Evolutionary conservation across 2,797 vertebrate species (phyloP), one percentile per base, ranked within the genome.

Genomic region (Sciaenops ocellatus): DNA sequence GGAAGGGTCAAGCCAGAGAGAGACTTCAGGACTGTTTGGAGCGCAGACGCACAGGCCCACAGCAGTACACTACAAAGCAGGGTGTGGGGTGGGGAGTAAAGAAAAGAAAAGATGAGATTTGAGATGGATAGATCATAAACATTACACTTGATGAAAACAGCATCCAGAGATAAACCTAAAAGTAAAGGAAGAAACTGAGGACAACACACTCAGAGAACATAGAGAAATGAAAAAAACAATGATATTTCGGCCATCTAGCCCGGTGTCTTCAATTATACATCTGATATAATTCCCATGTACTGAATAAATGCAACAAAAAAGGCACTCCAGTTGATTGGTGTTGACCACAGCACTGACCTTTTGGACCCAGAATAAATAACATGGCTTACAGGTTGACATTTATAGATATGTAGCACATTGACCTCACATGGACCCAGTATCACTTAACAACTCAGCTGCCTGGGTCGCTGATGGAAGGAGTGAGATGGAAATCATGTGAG

Each of bases 21-120:
- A 78, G 73, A 93, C 95, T 94, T 99, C 96, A 98, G 93, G 95
- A 90, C 89, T 89, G 95, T 95, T 96, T 97, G 95, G 95, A 91
- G 64, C 95, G 97, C 88, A 97, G 92, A 90, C 96, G 96, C 91
- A 99, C 95, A 65, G 95, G 94, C 69, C 94, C 94, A 84, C 95
- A 95, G 93, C 95, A 95, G 89, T 95, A 95, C 83, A 95, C 95
- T 96, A 89, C 9, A 91, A 47, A 80, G 73, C 54, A 80, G 87
- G 88, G 87, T 6, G 75, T 0, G 30, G 84, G 86, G 89, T 18
- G 74, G 78, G 78, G 80, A 57, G 69, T 90, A 54, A 93, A 88
- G 71, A 93, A 95, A 96, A 88, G 59, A 87, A 87, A 30, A 93
- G 61, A 87, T 70, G 48, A 82, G 80, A 80, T 80, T 82, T 84